phyloP scores from a whole-genome alignment of 2,797 vertebrate species.

The Momotus momota region DNA sequence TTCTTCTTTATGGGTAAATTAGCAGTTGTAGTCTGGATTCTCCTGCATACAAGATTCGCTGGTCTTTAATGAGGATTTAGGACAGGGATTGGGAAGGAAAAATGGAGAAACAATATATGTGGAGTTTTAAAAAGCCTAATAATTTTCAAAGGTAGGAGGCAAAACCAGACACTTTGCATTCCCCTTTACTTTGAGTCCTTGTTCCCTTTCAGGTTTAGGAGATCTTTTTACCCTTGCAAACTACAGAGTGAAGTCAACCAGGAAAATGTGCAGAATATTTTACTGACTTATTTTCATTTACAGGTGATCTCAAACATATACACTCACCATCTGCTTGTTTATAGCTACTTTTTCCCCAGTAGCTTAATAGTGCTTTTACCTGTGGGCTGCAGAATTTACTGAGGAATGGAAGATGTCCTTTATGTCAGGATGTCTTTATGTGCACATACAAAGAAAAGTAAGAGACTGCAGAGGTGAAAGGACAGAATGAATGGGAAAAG shows the following conservation, averaged over 20 bases:
- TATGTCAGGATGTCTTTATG: not conserved
- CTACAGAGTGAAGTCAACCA: not conserved
- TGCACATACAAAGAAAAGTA: not conserved
- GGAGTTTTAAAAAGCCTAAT: not conserved
- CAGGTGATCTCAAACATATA: not conserved
- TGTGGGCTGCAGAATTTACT: not conserved
- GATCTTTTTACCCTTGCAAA: not conserved
- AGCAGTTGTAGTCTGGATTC: not conserved
- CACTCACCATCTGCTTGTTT: not conserved
- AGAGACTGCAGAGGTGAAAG: not conserved
- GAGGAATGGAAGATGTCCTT: not conserved
- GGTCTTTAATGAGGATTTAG: not conserved
- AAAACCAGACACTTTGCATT: not conserved
- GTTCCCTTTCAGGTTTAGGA: not conserved
- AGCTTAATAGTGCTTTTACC: not conserved
- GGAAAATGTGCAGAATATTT: not conserved
- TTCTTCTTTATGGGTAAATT: not conserved
- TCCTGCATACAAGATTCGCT: not conserved
- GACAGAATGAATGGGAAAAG: not conserved
- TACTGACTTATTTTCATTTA: not conserved
- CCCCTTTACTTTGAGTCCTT: not conserved
- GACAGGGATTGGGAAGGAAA: not conserved
- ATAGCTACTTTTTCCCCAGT: not conserved
- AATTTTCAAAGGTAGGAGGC: not conserved
- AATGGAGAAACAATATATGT: not conserved